phyloP scores from a whole-genome alignment of 2,888 invertebrate genomes.

The Mythimna loreyi region DNA sequence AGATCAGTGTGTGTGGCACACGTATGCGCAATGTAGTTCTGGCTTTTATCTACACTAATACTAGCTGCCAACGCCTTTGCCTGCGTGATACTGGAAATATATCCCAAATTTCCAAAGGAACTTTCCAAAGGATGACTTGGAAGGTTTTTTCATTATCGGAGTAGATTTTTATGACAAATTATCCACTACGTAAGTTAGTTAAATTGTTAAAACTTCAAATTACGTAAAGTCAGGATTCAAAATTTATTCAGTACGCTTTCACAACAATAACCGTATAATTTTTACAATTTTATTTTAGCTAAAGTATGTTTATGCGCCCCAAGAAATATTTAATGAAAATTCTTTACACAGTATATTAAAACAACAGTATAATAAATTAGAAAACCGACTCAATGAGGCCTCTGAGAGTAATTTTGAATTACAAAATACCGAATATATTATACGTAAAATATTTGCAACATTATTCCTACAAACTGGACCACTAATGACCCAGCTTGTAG shows the following conservation, averaged over 20 bases:
- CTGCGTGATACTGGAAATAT: no score
- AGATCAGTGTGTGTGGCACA: no score
- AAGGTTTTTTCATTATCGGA: no score
- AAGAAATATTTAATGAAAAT: not conserved
- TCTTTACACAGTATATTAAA: conserved; percentile 22
- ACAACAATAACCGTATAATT: not conserved
- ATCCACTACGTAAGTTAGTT: not conserved
- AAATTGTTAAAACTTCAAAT: not conserved
- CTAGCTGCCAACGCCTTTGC: no score
- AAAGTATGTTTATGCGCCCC: conserved; percentile 1
- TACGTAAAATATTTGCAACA: conserved; percentile 38
- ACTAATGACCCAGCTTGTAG: conserved; percentile 35
- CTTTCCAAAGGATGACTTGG: no score
- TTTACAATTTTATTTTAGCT: not conserved
- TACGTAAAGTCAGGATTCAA: not conserved
- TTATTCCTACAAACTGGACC: conserved; percentile 32
- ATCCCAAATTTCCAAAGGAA: no score
- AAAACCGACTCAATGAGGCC: conserved; percentile 3
- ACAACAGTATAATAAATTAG: conserved; percentile 17
- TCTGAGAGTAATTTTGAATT: conserved; percentile 26
- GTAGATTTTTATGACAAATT: no score
- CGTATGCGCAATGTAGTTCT: no score
- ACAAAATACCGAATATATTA: conserved; percentile 18
- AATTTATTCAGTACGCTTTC: not conserved
- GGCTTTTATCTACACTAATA: no score